These are phyloP conservation scores for Salpingus planirostris DNA, from an alignment of 2,888 invertebrate genomes.

Conservation along the genomic window DNA sequence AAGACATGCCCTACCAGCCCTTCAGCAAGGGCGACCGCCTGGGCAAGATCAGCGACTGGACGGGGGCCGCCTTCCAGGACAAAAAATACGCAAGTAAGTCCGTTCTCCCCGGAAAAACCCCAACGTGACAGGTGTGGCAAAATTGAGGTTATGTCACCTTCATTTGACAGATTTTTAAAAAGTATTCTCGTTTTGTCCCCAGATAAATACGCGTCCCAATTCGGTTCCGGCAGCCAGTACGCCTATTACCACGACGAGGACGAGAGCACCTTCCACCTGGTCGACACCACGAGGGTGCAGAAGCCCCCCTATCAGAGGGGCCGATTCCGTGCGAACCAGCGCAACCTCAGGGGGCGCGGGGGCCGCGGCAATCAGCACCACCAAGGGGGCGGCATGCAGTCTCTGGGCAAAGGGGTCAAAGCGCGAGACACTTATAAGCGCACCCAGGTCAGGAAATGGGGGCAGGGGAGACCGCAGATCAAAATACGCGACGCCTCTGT, in stretches of 20 bases:
- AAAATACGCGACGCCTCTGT: conserved; percentile 96
- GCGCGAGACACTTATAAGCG: conserved; percentile 67
- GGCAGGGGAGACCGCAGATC: conserved; percentile 71
- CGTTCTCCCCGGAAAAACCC: conserved; percentile 1
- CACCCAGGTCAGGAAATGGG: conserved; percentile 75
- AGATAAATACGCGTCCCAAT: conserved; percentile 88
- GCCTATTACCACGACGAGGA: conserved; percentile 99
- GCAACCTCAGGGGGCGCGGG: conserved; percentile 59
- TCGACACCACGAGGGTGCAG: conserved; percentile 84
- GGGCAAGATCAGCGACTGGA: conserved; percentile 99
- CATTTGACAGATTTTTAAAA: too few species aligned
- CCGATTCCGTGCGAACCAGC: conserved; percentile 72
- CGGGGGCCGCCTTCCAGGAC: conserved; percentile 84
- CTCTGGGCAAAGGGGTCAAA: conserved; percentile 73
- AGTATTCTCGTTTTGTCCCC: conserved; percentile 19
- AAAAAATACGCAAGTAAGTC: conserved; percentile 84
- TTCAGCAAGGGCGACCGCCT: conserved; percentile 97
- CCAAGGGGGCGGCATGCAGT: conserved; percentile 68
- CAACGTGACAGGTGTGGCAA: background rate
- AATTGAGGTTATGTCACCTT: conserved; percentile 14
- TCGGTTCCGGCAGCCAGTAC: conserved; percentile 92
- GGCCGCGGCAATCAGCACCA: conserved; percentile 55
- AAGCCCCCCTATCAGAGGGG: conserved; percentile 91
- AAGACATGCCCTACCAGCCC: conserved; percentile 97
- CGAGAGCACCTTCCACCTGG: conserved; percentile 96